phyloP scores from a whole-genome alignment of 2,113 vertebrate genomes.

The Siniperca chuatsi region DNA sequence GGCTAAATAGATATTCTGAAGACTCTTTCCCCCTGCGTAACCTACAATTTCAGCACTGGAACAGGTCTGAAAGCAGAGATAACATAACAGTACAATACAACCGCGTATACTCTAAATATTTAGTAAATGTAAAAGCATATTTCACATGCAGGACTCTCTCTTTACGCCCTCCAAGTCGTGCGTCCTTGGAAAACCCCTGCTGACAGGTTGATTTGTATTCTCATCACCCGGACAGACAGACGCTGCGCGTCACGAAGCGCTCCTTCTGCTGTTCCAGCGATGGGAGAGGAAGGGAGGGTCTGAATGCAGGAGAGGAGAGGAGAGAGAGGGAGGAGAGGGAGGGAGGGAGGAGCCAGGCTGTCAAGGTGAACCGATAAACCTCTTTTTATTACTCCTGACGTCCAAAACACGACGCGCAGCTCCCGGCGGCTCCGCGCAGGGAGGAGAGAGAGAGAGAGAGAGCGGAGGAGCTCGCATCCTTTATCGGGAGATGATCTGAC shows the following conservation, averaged over 20 bases:
- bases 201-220: conserved; percentile 49
- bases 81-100: background rate
- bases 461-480: conserved; percentile 11
- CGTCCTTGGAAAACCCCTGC: conserved; percentile 45
- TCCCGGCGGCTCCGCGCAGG: background rate
- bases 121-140: background rate
- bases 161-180: conserved; percentile 10
- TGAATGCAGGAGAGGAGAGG: conserved; percentile 11
- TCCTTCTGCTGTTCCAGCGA: conserved; percentile 19
- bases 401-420: conserved; percentile 47
- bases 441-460: background rate
- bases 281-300: conserved; percentile 28
- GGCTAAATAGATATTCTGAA: no score
- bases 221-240: conserved; percentile 33
- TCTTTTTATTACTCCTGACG: background rate
- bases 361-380: conserved; percentile 65
- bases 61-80: background rate
- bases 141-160: background rate
- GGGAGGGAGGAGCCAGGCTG: conserved; percentile 49
- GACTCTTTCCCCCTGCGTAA: no score
- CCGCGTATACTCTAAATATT: background rate
- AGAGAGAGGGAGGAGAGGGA: background rate
- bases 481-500: background rate
- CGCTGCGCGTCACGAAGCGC: conserved; percentile 53
- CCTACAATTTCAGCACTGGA: no score